Conservation (phyloP, 2,888 invertebrate genomes). For the Gandaritis pyraliata region DNA sequence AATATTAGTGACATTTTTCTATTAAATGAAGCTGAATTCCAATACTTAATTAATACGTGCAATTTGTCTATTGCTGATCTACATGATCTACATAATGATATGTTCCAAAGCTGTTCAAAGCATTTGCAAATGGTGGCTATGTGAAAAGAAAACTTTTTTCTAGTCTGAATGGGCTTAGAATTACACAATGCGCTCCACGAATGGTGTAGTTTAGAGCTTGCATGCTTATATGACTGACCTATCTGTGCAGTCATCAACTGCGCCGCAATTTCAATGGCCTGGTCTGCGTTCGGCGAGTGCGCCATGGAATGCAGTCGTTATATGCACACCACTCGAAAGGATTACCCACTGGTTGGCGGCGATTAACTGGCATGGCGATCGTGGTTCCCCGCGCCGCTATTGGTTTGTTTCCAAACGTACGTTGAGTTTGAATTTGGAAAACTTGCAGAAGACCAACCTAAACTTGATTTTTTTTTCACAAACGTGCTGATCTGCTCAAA, state of each 20-base stretch:
- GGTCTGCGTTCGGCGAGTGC: slow-evolving; percentile 49
- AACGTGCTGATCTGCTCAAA: too few species aligned
- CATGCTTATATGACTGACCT: slow-evolving; percentile 13
- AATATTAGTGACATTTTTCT: not conserved
- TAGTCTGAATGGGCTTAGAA: too few species aligned
- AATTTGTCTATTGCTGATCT: too few species aligned
- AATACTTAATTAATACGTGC: too few species aligned
- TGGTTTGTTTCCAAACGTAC: slow-evolving; percentile 67
- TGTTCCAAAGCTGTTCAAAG: too few species aligned
- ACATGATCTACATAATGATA: too few species aligned
- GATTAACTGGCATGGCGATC: slow-evolving; percentile 70
- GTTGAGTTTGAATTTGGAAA: slow-evolving; percentile 62
- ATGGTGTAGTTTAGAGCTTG: not conserved
- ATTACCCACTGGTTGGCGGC: slow-evolving; percentile 78
- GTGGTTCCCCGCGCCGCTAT: slow-evolving; percentile 67
- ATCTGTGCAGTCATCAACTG: slow-evolving; percentile 30
- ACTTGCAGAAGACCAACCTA: slow-evolving; percentile 33
- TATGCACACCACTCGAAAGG: slow-evolving; percentile 78
- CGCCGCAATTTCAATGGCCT: slow-evolving; percentile 65
- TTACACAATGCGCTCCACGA: not conserved
- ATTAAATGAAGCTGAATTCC: too few species aligned
- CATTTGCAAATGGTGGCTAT: too few species aligned
- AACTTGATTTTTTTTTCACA: too few species aligned
- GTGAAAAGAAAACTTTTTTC: too few species aligned
- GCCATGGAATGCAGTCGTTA: slow-evolving; percentile 72